phyloP scores from a whole-genome alignment of 1,140 invertebrate species.

The Lepidurus apus region DNA sequence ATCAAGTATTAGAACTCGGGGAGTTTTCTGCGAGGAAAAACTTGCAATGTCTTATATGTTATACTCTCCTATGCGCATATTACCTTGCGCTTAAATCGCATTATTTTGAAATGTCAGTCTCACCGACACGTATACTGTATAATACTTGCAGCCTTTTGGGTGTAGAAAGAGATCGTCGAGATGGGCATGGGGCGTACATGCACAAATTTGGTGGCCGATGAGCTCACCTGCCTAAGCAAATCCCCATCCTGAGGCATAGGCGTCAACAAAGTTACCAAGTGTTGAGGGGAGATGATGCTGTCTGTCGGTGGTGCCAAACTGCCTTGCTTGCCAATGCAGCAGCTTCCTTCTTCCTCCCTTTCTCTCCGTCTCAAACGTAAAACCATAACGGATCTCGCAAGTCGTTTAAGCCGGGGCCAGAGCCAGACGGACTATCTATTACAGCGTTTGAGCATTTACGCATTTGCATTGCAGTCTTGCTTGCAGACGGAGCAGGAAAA shows the following conservation, averaged over 20 bases:
- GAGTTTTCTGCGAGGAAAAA: too few species aligned
- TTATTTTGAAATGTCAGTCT: too few species aligned
- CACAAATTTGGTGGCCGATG: constrained; percentile 14
- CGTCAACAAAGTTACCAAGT: neutral
- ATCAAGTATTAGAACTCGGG: too few species aligned
- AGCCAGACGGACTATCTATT: neutral
- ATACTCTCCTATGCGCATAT: too few species aligned
- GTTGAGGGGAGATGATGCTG: neutral
- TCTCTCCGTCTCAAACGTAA: neutral
- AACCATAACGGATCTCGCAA: neutral
- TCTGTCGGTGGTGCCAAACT: neutral
- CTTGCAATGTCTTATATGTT: too few species aligned
- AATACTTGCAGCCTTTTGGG: neutral
- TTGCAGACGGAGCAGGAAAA: neutral
- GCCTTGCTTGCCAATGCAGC: neutral
- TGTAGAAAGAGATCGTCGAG: neutral
- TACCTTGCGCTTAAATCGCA: too few species aligned
- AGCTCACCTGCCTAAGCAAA: constrained; percentile 21
- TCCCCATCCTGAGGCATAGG: constrained; percentile 13
- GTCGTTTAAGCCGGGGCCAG: neutral
- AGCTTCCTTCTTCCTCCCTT: neutral
- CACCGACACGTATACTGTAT: neutral
- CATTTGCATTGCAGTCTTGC: constrained; percentile 1
- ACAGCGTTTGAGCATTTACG: neutral
- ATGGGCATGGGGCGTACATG: constrained; percentile 20